These are phyloP conservation scores for Rhagophthalmus giganteus DNA, from an alignment of 2,888 invertebrate species.

Conservation along the genomic window DNA sequence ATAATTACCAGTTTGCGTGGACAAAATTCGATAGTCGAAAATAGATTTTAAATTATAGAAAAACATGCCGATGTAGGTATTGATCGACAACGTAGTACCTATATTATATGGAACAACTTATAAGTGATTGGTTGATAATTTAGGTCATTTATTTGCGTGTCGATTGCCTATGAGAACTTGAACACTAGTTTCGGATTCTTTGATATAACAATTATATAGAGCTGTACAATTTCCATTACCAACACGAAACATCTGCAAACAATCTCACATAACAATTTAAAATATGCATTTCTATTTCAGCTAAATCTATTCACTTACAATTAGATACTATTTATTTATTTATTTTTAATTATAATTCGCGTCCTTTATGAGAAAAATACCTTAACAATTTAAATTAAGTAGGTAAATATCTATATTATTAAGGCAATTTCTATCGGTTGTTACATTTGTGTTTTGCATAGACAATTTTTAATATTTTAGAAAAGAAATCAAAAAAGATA, in stretches of 20 bases:
- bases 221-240: neutral
- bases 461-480: too few species aligned
- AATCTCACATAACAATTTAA: neutral
- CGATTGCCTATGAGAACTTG: constrained; percentile 24
- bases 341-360: too few species aligned
- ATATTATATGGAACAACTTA: constrained; percentile 19
- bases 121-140: constrained; percentile 30
- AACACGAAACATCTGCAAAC: neutral
- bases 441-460: too few species aligned
- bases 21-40: neutral
- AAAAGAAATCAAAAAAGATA: too few species aligned
- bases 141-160: constrained; percentile 32
- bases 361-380: too few species aligned
- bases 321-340: too few species aligned
- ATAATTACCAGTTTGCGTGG: neutral
- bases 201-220: constrained; percentile 15
- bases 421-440: too few species aligned
- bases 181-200: constrained; percentile 19
- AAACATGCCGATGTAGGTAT: constrained; percentile 18
- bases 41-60: constrained; percentile 15
- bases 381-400: too few species aligned
- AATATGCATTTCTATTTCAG: too few species aligned
- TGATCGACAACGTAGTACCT: constrained; percentile 12
- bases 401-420: too few species aligned
- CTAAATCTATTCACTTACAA: too few species aligned